Evolutionary conservation across 53 echinoderm and acorn worm species (phyloP).

Genomic region (Zoroaster sp.): DNA sequence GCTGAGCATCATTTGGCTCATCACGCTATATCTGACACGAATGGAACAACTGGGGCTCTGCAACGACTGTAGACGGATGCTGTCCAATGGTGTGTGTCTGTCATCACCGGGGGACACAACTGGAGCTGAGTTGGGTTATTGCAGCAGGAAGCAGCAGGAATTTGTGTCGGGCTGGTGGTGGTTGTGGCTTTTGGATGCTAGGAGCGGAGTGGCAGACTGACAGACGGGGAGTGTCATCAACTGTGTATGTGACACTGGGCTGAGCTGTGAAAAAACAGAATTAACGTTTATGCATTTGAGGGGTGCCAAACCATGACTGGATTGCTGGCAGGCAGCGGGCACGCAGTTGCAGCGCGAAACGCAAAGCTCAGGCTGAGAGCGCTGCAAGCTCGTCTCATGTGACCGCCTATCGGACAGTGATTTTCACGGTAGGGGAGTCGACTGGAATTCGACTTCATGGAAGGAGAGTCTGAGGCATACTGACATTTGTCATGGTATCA

Average conservation of each 20-base stretch:
- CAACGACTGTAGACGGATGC: not conserved
- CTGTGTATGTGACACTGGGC: not conserved
- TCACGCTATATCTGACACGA: not conserved
- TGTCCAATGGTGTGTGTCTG: not conserved
- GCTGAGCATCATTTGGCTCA: conserved; percentile 11
- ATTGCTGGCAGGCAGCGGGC: not conserved
- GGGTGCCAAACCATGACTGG: not conserved
- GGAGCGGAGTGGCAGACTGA: not conserved
- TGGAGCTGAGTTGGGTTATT: no score
- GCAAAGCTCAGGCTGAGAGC: not conserved
- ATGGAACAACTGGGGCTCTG: not conserved
- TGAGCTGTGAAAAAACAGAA: not conserved
- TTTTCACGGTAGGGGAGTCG: not conserved
- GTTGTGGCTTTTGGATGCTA: not conserved
- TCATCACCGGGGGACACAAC: not conserved
- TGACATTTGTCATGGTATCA: not conserved
- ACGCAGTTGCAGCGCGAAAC: not conserved
- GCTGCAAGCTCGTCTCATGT: not conserved
- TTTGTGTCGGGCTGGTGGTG: not conserved
- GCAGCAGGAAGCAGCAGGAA: no score
- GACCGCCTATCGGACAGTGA: not conserved
- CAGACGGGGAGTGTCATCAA: not conserved
- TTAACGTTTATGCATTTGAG: not conserved
- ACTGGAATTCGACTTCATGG: not conserved
- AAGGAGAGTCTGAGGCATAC: not conserved